Evolutionary conservation across 2,888 invertebrate species (phyloP), one percentile per base, ranked within the genome.

Genomic region (Cephalotes varians): DNA sequence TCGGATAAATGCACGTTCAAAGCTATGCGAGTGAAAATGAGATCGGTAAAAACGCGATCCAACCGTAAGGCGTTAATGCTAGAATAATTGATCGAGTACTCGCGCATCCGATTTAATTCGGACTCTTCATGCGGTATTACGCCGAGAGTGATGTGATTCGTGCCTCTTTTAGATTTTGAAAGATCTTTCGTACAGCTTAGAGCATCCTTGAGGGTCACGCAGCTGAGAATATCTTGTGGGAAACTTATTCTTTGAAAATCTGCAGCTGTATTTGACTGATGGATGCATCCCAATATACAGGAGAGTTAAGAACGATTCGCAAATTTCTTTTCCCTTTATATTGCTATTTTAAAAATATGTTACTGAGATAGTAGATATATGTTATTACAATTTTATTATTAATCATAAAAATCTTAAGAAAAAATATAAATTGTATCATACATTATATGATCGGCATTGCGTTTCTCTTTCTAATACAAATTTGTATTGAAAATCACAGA

Each of bases 51-150:
- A 60, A 58, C 62, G 71, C 85, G 85, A 86, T 73, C 86, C 84
- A 84, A 84, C 85, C 81, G 81, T 85, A 86, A 90, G 90, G 92
- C 87, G 91, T 84, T 87, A 92, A 89, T 81, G 90, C 90, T 90
- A 90, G 90, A 90, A 88, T 93, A 92, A 93, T 92, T 90, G 90
- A 89, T 89, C 80, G 85, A 77, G 80, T 80, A 83, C 85, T 83
- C 82, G 71, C 82, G 81, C 76, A 69, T 89, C 85, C 51, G 21
- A 83, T 60, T 83, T 82, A 83, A 85, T 82, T 76, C 62, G 58
- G 54, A 54, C 73, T 73, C 87, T 65, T 67, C 47, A 65, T n/a
- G n/a, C n/a, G n/a, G 54, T 9, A 60, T n/a, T 40, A 47, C 37
- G 18, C 31, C 62, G 37, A 54, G 56, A 74, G 37, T 76, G 81